Evolutionary conservation across 2,888 invertebrate species (phyloP), one percentile per base, ranked within the genome.

Genomic region (Sphaeridia pumilis): DNA sequence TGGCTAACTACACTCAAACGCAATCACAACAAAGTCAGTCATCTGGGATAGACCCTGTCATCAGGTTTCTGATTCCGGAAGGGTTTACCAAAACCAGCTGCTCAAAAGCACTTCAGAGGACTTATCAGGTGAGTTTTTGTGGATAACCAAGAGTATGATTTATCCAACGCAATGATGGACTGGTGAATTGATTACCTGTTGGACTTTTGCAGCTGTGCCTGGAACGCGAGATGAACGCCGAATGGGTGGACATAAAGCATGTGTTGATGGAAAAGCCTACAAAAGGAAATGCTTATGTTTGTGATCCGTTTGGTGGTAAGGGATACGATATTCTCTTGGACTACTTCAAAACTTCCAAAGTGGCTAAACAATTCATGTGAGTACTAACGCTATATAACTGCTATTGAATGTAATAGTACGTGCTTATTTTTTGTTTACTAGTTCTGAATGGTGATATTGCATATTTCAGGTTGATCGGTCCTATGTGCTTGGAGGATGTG

Each of bases 391-490:
- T n/a, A n/a, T n/a, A n/a, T n/a, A 67, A 51, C 31, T 34, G 25
- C n/a, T 25, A 38, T 5, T 34, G 43, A n/a, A 21, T 35, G 36
- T n/a, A n/a, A n/a, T n/a, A n/a, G n/a, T n/a, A n/a, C n/a, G n/a
- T n/a, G n/a, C n/a, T n/a, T n/a, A n/a, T n/a, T n/a, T n/a, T n/a
- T n/a, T n/a, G n/a, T n/a, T n/a, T n/a, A n/a, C n/a, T n/a, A n/a
- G n/a, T n/a, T n/a, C n/a, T n/a, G n/a, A n/a, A n/a, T n/a, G n/a
- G n/a, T n/a, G n/a, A n/a, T n/a, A n/a, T n/a, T n/a, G n/a, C n/a
- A n/a, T n/a, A n/a, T n/a, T n/a, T n/a, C n/a, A 87, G 88, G 68
- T 76, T 92, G 59, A 75, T 89, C 54, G 90, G 92, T 0, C 87
- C 92, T 1, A 77, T 80, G 49, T 90, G 89, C 67, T 69, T 93